Evolutionary conservation across 92 coral and sea anemone species (phyloP).

Genomic region (Porites lobata): DNA sequence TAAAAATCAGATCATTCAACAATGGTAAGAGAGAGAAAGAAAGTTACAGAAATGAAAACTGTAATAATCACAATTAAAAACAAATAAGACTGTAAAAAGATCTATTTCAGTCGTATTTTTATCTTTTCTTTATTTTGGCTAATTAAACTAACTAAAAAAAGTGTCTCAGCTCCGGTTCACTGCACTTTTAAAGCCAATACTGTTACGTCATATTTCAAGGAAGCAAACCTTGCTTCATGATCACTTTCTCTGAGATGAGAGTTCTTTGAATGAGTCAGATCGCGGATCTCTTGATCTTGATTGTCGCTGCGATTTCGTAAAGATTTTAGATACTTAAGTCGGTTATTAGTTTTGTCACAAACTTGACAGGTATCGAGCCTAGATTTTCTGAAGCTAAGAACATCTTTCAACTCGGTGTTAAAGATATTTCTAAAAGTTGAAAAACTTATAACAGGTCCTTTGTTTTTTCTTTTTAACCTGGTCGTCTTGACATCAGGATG

Average conservation of each 20-base stretch:
- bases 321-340: too few relatives aligned
- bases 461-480: neutral
- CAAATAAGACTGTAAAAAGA: neutral
- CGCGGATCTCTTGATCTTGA: neutral
- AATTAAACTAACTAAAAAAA: too few relatives aligned
- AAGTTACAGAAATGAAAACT: too few relatives aligned
- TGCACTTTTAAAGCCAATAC: neutral
- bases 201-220: neutral
- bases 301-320: neutral
- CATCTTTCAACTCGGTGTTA: neutral
- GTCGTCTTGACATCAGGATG: neutral
- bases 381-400: neutral
- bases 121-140: neutral
- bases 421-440: neutral
- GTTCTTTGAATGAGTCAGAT: neutral
- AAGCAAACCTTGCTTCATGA: neutral
- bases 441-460: slow-evolving; percentile 3
- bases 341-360: neutral
- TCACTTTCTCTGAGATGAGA: neutral
- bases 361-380: neutral
- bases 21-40: too few relatives aligned
- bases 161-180: neutral
- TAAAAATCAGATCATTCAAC: too few relatives aligned
- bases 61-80: too few relatives aligned
- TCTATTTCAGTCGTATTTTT: neutral